Base-by-base conservation (phyloP, 1,140 invertebrate genomes). In the Dendroctonus valens region DNA sequence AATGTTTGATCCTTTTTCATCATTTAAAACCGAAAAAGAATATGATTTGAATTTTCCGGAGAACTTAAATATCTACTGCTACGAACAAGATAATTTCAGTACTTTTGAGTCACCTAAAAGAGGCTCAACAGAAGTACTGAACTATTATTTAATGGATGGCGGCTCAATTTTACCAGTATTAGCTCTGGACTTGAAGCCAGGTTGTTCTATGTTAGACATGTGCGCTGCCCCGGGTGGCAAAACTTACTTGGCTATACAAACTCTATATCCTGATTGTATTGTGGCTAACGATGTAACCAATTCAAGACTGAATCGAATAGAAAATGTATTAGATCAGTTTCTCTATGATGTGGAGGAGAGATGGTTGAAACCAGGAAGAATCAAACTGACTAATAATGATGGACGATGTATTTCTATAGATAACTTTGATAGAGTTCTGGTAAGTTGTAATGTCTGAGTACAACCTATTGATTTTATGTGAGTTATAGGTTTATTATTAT, bases 221-320 rank as follows among this genome's bases (percentile, higher is more conserved):
- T 99, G 97, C 83, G 89, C 96, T 6, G 92, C 94, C 15, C 97
- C 97, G 2, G 97, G 97, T 39, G 97, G 97, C 26, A 99, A 99
- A 81, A 85, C 91, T 0, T 78, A 98, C n/a, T 77, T 90, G 0
- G 88, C 92, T 6, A 73, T 97, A n/a, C 96, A 99, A 79, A 96
- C 93, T 0, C 74, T 94, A 5, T 81, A 88, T 73, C 88, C 91
- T 14, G 83, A 88, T 79, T 57, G 84, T 15, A 52, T 97, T 0
- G 83, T 92, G 0, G 89, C 89, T 70, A 97, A 97, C 80, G 96
- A 98, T 78, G 41, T 83, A 0, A 86, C 85, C 38, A 68, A 82
- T 41, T 85, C 85, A 0, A n/a, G 95, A 73, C 70, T 87, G 0
- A 85, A 87, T 15, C 80, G 88, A 62, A 78, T 93, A 5, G 77